Base-by-base conservation (phyloP, 2,113 vertebrate species). In the Sminthopsis crassicaudata region DNA sequence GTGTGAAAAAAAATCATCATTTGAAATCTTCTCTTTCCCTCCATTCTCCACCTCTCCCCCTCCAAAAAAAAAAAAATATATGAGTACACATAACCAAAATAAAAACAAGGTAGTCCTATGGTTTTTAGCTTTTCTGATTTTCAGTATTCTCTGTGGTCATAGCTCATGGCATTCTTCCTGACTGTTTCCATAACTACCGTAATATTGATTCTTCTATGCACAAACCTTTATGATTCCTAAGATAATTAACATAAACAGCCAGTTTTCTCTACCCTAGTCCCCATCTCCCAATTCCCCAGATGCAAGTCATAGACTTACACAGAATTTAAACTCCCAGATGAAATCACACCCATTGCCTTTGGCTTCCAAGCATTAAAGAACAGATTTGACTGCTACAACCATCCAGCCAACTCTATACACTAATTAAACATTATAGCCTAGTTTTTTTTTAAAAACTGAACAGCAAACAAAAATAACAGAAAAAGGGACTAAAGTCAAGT, bases 391-490 rank as follows among this genome's bases (percentile, higher is more conserved):
- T 27, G 11, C n/a, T 25, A 48, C 23, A 91, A 90, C 23, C 95
- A 52, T 94, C 23, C 76, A 93, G 19, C 0, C 53, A 94, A 57
- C 67, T 67, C 94, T 51, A 88, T 89, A 9, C 48, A 55, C 42
- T 91, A 90, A 94, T 55, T 89, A 46, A 84, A 91, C 23, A 8
- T 3, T 48, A 25, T 57, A 42, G 8, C 90, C 27, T 14, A 22
- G 52, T 19, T 5, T 36, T 19, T 5, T 36, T 92, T 91, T 88
- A 93, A 60, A 84, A 91, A 57, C 27, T 36, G 7, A 92, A 54
- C 36, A 90, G 42, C 48, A n/a, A 95, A 76, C n/a, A 84, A 96
- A 93, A 27, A 22, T 23, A 95, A 94, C 84, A 95, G 53, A 89
- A 76, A 11, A 91, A 95, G 27, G 67, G 4, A 27, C 19, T 48